Conservation (phyloP, 2,888 invertebrate genomes). For the Geophilus truncorum region DNA sequence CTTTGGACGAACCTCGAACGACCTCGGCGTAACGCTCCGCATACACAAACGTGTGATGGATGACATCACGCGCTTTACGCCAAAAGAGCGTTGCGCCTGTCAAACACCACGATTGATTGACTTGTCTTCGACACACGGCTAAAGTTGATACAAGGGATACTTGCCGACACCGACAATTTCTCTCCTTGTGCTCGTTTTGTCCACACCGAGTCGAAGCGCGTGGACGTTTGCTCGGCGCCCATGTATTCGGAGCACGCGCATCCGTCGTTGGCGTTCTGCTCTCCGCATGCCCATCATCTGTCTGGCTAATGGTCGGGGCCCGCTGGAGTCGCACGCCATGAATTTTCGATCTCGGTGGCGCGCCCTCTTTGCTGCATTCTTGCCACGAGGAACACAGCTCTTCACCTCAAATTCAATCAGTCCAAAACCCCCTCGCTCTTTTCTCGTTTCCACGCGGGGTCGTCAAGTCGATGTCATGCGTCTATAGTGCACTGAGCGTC, state of each 20-base stretch:
- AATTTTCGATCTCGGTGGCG: slow-evolving; percentile 29
- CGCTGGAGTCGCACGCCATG: slow-evolving; percentile 7
- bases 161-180: slow-evolving; percentile 13
- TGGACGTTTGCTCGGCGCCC: not conserved
- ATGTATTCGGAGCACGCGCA: not conserved
- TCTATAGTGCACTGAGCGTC: not conserved
- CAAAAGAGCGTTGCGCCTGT: slow-evolving; percentile 13
- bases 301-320: slow-evolving; percentile 28
- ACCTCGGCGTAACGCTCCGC: not conserved
- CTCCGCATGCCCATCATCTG: slow-evolving; percentile 13
- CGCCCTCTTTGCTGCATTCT: slow-evolving; percentile 5
- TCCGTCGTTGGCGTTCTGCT: not conserved
- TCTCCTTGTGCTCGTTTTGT: slow-evolving; percentile 9
- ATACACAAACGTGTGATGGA: slow-evolving; percentile 16
- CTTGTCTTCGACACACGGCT: slow-evolving; percentile 10
- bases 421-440: not conserved
- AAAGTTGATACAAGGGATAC: slow-evolving; percentile 7
- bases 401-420: slow-evolving; percentile 4
- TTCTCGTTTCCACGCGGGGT: slow-evolving; percentile 1
- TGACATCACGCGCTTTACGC: slow-evolving; percentile 6
- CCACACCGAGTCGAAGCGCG: not conserved
- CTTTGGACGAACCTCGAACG: slow-evolving; percentile 21
- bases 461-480: slow-evolving; percentile 13
- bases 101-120: slow-evolving; percentile 13
- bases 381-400: slow-evolving; percentile 4